These are phyloP conservation scores for Euborellia annulipes DNA, from an alignment of 1,140 invertebrate species.

Conservation along the genomic window DNA sequence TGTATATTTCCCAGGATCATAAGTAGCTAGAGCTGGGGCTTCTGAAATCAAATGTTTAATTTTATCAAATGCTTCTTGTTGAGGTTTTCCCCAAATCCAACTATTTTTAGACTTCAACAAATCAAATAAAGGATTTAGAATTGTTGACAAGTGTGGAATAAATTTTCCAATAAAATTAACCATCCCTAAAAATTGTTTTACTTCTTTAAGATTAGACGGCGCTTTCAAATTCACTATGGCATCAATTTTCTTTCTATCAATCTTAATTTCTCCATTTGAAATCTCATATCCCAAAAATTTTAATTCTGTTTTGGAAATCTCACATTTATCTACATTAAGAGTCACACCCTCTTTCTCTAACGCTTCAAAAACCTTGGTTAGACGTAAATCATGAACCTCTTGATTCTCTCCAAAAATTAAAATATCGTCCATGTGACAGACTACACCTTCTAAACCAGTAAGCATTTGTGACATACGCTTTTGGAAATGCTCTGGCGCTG, in stretches of 20 bases:
- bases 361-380: slow-evolving; percentile 12
- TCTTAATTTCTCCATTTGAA: slow-evolving; percentile 19
- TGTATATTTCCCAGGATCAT: slow-evolving; percentile 17
- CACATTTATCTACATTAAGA: slow-evolving; percentile 19
- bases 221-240: slow-evolving; percentile 18
- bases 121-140: slow-evolving; percentile 23
- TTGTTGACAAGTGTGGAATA: slow-evolving; percentile 23
- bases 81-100: slow-evolving; percentile 18
- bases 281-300: slow-evolving; percentile 26
- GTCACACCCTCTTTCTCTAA: too few relatives aligned
- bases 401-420: not conserved
- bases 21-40: slow-evolving; percentile 18
- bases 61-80: slow-evolving; percentile 19
- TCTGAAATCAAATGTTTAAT: slow-evolving; percentile 18
- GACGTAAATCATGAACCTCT: slow-evolving; percentile 2
- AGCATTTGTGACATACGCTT: not conserved
- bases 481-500: not conserved
- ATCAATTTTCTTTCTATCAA: slow-evolving; percentile 23
- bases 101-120: slow-evolving; percentile 24
- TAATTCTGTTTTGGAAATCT: slow-evolving; percentile 17
- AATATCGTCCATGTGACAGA: not conserved
- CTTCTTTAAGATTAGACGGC: slow-evolving; percentile 20
- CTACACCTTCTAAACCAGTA: not conserved
- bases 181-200: slow-evolving; percentile 26
- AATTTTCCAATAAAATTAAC: slow-evolving; percentile 26